Evolutionary conservation across 2,888 invertebrate genomes (phyloP), one percentile per base, ranked within the genome.

Genomic region (Tuberolachnus salignus): DNA sequence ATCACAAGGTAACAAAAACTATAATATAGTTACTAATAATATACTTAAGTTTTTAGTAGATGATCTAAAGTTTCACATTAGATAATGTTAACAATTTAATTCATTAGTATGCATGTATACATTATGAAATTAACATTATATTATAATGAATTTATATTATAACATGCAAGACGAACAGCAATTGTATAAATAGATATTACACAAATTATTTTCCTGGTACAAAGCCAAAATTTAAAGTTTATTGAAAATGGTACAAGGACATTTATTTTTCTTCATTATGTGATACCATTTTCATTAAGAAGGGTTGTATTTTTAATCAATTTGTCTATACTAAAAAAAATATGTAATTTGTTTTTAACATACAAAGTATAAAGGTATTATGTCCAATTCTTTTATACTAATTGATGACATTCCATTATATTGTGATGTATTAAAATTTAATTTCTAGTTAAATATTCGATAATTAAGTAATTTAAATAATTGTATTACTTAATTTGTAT

Each of bases 131-230:
- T 23, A 44, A 59, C 14, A 49, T 14, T 9, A 46, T 26, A 19
- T 6, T 21, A 34, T 19, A 57, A 23, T 55, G 42, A 70, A 57
- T 71, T 71, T 57, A 44, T 1, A 26, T 46, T 51, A 51, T 8
- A 51, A 49, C 19, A 72, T 59, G 14, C 3, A 16, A 53, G 42
- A 26, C 26, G 66, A 57, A 75, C 57, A 67, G 26, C 13, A 1
- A 78, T 49, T 57, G 67, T 75, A 78, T 49, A 78, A 78, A 78
- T 78, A 78, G 75, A 67, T 57, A 69, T 67, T 26, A 16, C 44
- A 44, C 51, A 55, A 19, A 1, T 16, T 59, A 59, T 51, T 69
- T 61, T n/a, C 21, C 10, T 78, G 75, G 67, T 57, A 78, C 51
- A 59, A 49, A 59, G 75, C 75, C 75, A 78, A 67, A 46, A n/a